These are phyloP conservation scores for Papilio dardanus DNA, from an alignment of 1,140 invertebrate genomes.

Conservation along the genomic window DNA sequence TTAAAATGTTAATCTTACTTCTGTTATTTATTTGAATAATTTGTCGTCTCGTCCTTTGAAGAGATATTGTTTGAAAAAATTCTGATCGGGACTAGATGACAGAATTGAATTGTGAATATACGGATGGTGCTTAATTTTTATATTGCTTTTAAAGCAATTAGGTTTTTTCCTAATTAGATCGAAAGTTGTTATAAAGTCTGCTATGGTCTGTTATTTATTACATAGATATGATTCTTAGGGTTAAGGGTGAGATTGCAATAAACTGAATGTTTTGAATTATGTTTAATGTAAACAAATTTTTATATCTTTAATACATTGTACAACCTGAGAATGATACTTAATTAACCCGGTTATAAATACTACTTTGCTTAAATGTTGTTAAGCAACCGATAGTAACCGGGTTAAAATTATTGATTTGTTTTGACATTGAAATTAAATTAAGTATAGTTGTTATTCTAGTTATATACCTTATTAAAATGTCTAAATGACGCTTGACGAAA, in stretches of 20 bases:
- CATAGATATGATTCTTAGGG: neutral
- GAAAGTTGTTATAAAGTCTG: too few relatives aligned
- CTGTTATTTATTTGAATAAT: too few relatives aligned
- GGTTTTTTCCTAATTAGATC: too few relatives aligned
- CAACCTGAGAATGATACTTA: neutral
- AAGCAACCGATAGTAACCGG: conserved; percentile 16
- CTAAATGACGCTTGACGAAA: conserved; percentile 13
- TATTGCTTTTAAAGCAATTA: too few relatives aligned
- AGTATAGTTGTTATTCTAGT: conserved; percentile 8
- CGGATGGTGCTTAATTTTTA: too few relatives aligned
- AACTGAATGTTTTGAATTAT: conserved; percentile 2
- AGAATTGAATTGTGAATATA: too few relatives aligned
- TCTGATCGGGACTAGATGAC: too few relatives aligned
- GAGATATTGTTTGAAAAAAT: too few relatives aligned
- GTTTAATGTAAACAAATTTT: neutral
- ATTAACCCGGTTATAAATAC: neutral
- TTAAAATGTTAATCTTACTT: neutral
- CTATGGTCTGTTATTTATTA: neutral
- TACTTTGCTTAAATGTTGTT: neutral
- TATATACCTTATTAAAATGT: neutral
- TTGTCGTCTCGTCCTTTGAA: too few relatives aligned
- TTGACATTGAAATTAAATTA: conserved; percentile 5
- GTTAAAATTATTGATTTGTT: conserved; percentile 17
- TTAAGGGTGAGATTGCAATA: neutral
- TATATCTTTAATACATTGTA: neutral